Evolutionary conservation across 2,888 invertebrate genomes (phyloP), one percentile per base, ranked within the genome.

Genomic region (Coecobrya sp.): DNA sequence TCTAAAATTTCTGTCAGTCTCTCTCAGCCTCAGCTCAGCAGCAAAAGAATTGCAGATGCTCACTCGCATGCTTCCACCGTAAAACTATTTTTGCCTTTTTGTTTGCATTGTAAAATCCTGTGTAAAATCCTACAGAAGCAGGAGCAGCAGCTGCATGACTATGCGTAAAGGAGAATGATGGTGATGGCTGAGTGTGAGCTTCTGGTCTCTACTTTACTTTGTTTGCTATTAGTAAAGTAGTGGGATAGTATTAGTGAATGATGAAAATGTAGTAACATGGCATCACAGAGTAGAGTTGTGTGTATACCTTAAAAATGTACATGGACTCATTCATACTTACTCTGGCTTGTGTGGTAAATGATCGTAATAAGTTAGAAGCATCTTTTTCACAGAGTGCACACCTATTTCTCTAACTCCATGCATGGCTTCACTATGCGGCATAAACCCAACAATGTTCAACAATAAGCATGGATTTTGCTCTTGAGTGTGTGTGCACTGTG

Each of bases 31-130:
- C n/a, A n/a, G n/a, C 27, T 65, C 65, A 65, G 65, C 27, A 30
- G 36, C 30, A 65, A 36, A 13, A 70, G n/a, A 10, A 27, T 13
- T n/a, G 70, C 70, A 70, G 70, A 70, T 70, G 70, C 70, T 70
- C 36, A 36, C 70, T 70, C 36, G 70, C 70, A 70, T 70, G 70
- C 70, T 70, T 36, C 70, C 70, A 70, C 16, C 70, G 70, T 70
- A 70, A 70, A 36, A 70, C 70, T 70, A 70, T 36, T 70, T 70
- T 70, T 70, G n/a, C 30, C 70, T 30, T 70, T 30, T 70, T 30
- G 36, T 70, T 36, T 70, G 30, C 36, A 36, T 36, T 70, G 70
- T 70, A 70, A 65, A 65, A 65, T 11, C 19, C 19, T 70, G n/a
- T 16, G 68, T 30, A 68, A 70, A 70, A 36, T n/a, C 36, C 13